Evolutionary conservation across 2,113 vertebrate species (phyloP).

Genomic region (Equus przewalskii): DNA sequence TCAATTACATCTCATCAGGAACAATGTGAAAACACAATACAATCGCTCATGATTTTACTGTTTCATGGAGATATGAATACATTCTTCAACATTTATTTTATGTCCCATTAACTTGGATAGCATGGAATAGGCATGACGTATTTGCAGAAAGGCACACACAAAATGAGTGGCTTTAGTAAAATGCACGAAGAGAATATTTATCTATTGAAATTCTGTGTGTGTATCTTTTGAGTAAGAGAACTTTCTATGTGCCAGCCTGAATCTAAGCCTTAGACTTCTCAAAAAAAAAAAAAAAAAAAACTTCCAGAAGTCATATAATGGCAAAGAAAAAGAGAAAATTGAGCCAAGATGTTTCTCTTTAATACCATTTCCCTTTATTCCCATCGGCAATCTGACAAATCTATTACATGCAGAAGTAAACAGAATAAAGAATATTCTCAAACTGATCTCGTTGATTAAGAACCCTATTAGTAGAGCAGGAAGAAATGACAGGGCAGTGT

Average conservation of each 20-base stretch:
- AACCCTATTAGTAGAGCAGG: conserved; percentile 55
- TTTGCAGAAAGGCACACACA: neutral
- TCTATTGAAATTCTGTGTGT: neutral
- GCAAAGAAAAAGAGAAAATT: neutral
- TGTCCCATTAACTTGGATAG: neutral
- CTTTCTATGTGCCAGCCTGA: neutral
- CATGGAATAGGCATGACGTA: neutral
- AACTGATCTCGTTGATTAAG: conserved; percentile 5
- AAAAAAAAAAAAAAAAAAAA: neutral
- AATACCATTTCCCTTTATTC: neutral
- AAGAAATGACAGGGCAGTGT: neutral
- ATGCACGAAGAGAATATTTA: neutral
- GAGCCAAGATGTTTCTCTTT: neutral
- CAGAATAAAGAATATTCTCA: conserved; percentile 26
- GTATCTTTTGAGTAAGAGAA: neutral
- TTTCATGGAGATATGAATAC: neutral
- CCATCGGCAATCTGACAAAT: neutral
- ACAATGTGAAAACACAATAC: neutral
- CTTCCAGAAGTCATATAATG: neutral
- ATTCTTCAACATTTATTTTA: conserved; percentile 22
- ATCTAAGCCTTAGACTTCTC: neutral
- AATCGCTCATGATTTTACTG: neutral
- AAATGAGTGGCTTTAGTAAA: conserved; percentile 21
- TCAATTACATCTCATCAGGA: neutral
- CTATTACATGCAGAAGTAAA: conserved; percentile 32